Conservation (phyloP, 1,140 invertebrate genomes). For the Saccostrea echinata region DNA sequence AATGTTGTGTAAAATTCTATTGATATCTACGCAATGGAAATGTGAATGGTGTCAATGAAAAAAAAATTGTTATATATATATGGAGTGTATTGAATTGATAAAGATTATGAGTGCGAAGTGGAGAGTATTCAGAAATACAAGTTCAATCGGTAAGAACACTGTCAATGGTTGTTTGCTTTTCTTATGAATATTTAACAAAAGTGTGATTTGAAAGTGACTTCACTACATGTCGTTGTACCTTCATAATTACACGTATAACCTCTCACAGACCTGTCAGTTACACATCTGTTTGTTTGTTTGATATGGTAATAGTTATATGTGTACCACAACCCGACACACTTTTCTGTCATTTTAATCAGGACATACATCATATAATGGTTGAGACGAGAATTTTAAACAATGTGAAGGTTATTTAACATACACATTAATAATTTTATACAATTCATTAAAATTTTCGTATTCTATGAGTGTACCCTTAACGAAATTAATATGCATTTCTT, state of each 20-base stretch:
- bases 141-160: no score
- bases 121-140: no score
- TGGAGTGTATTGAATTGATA: no score
- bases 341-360: constrained; percentile 5
- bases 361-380: background rate
- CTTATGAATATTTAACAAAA: background rate
- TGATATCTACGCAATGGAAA: no score
- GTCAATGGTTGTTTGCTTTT: no score
- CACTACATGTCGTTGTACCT: background rate
- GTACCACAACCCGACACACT: constrained; percentile 30
- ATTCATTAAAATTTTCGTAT: background rate
- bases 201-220: background rate
- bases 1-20: no score
- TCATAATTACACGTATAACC: background rate
- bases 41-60: no score
- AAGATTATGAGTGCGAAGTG: no score
- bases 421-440: background rate
- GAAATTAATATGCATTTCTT: background rate
- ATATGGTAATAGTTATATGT: constrained; percentile 8
- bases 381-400: constrained; percentile 4
- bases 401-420: constrained; percentile 3
- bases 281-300: constrained; percentile 5
- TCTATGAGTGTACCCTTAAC: background rate
- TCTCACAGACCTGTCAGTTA: constrained; percentile 1
- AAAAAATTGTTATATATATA: no score